Conservation (phyloP, 64 coral and sea anemone genomes). For the Acropora tenuis region DNA sequence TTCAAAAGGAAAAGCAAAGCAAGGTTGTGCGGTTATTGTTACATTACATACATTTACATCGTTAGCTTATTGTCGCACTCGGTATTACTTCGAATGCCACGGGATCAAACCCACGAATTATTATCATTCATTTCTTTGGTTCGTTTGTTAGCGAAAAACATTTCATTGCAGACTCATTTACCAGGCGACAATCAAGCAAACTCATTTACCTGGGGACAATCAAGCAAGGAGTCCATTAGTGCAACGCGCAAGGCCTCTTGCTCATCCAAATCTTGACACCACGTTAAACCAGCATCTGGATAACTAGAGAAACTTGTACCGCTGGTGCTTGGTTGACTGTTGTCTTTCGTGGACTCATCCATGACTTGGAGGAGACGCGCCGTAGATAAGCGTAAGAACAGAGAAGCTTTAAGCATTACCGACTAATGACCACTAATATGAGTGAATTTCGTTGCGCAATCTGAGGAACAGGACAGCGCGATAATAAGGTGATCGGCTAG, state of each 20-base stretch:
- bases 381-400: background rate
- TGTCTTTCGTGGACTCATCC: background rate
- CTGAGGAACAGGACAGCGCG: background rate
- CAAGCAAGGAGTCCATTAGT: background rate
- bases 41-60: background rate
- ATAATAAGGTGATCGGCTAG: background rate
- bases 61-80: background rate
- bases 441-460: background rate
- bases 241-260: background rate
- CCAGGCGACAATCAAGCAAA: conserved; percentile 10
- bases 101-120: background rate
- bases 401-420: background rate
- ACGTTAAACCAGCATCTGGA: background rate
- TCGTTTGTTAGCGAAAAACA: conserved; percentile 18
- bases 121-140: conserved; percentile 16
- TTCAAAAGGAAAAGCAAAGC: background rate
- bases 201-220: background rate
- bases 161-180: background rate
- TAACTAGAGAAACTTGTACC: background rate
- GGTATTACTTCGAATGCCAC: background rate
- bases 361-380: background rate
- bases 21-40: background rate
- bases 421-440: background rate
- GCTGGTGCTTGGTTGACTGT: conserved; percentile 6
- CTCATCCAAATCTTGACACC: background rate